Base-by-base conservation (phyloP, 2,113 vertebrate species). In the Syngnathoides biaculeatus region DNA sequence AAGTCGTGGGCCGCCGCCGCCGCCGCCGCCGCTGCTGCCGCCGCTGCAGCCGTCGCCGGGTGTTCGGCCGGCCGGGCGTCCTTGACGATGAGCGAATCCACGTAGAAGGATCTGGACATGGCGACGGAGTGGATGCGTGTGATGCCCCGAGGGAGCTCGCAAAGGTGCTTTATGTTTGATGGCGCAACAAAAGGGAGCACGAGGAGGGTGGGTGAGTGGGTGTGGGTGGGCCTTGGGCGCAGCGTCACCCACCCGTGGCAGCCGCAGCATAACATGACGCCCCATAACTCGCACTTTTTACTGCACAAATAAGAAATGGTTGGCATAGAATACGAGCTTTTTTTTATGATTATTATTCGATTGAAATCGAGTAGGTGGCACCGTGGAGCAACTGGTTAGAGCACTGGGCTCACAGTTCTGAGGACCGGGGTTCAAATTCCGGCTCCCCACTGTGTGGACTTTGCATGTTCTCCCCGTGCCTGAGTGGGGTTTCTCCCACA, bases 101-200 rank as follows among this genome's bases (percentile, higher is more conserved):
- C 97, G 81, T 98, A 98, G 89, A 99, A 99, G 70, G 97, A 99
- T 75, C 96, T 94, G 73, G 97, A 99, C 97, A 98, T 99, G 89
- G 83, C 65, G 15, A 26, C 14, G 9, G 55, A 26, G 24, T 26
- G 5, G 71, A 67, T 87, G 89, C 85, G 89, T 91, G 92, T 93
- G 93, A 91, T 92, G 20, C 91, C 91, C 92, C 92, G 89, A 75
- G 88, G 91, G 90, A 93, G 88, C 90, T 86, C 85, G 47, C 84
- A 89, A 94, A 95, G 94, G 95, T 94, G 94, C 93, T 94, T 35
- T 96, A 96, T 93, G 95, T 95, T 93, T 91, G 92, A 93, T 92
- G 89, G 85, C 91, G 84, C 90, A 95, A 97, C 96, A 97, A 96
- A 96, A 94, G 96, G 94, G 94, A 96, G 93, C 94, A 94, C 74